Base-by-base conservation (phyloP, 2,888 invertebrate genomes). In the Linnaemya tessellans region DNA sequence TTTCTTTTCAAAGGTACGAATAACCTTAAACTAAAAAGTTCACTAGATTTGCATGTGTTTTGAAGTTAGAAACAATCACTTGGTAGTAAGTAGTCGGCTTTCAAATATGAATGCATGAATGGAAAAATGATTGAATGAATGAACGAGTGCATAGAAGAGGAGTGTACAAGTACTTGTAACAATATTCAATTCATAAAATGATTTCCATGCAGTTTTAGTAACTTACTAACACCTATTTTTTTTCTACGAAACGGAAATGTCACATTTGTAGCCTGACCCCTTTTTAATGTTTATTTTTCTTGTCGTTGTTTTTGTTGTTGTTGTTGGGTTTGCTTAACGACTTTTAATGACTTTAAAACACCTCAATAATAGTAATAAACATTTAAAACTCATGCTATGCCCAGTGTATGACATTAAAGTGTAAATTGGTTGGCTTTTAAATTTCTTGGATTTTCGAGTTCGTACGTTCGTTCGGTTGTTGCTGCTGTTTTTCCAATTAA, bases 251-350 rank as follows among this genome's bases (percentile, higher is more conserved):
- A 73, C 84, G 84, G 84, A 84, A 84, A 81, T 84, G 84, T 84
- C 84, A 84, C 84, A 81, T 84, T 84, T 84, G 84, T 81, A 43
- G 80, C 49, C 49, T 84, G 80, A 84, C 84, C 80, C 77, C 78
- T 62, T 84, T 84, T 78, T 78, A 41, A 38, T 79, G 58, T 46
- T 78, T 51, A 43, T 62, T 25, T 20, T 41, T 20, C n/a, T 64
- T 25, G 35, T 22, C 20, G n/a, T 62, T 18, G 51, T 51, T 60
- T 38, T 68, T 67, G n/a, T 62, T 62, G 60, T 67, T 77, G 65
- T 60, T 54, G 73, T 20, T 65, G 41, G 30, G 49, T 46, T 67
- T 78, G 60, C 54, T 41, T 60, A 58, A 74, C 15, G 22, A 74
- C 62, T 62, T 62, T 74, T 79, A 79, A 71, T 79, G 78, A 79